Evolutionary conservation across 2,888 invertebrate species (phyloP).

Genomic region (Megastigmus dorsalis): DNA sequence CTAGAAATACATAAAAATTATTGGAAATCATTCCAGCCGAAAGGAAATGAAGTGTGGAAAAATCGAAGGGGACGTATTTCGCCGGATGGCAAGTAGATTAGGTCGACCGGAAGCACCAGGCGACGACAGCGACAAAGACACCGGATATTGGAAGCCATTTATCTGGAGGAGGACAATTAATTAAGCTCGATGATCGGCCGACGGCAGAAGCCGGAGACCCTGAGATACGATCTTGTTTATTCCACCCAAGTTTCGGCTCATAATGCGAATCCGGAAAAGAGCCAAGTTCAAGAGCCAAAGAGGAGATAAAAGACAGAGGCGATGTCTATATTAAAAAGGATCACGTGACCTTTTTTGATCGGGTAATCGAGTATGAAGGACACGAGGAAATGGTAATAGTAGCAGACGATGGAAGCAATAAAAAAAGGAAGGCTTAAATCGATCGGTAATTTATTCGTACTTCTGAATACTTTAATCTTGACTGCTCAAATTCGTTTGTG

Average conservation of each 20-base stretch:
- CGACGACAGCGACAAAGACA: constrained; percentile 40
- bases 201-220: background rate
- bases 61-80: constrained; percentile 11
- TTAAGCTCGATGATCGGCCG: constrained; percentile 44
- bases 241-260: background rate
- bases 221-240: constrained; percentile 34
- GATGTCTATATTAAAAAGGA: too few relatives aligned
- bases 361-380: constrained; percentile 4
- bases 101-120: constrained; percentile 31
- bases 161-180: constrained; percentile 50
- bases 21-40: too few relatives aligned
- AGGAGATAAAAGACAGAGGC: background rate
- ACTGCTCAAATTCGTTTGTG: background rate
- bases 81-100: constrained; percentile 24
- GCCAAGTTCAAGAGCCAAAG: background rate
- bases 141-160: constrained; percentile 65
- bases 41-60: too few relatives aligned
- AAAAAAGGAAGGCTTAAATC: background rate
- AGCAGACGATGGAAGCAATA: too few relatives aligned
- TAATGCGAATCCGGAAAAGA: background rate
- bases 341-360: too few relatives aligned
- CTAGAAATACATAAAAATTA: too few relatives aligned
- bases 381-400: background rate
- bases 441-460: too few relatives aligned
- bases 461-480: background rate